Evolutionary conservation across 2,797 vertebrate genomes (phyloP).

Genomic region (Microhierax caerulescens): DNA sequence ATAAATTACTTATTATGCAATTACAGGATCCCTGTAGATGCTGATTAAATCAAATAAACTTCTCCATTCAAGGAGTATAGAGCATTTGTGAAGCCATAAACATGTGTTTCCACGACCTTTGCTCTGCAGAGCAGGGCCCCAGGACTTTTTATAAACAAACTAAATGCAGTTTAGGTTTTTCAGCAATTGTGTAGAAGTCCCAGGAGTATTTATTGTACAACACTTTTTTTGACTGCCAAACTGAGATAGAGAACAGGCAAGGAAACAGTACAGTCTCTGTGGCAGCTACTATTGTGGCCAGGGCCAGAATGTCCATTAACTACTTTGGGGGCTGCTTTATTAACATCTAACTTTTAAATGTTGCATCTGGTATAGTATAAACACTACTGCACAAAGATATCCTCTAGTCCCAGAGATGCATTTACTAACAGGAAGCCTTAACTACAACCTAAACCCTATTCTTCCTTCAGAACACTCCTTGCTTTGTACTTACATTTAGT

Average conservation of each 20-base stretch:
- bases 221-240: conserved; percentile 46
- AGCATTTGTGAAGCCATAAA: conserved; percentile 59
- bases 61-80: conserved; percentile 50
- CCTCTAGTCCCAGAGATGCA: neutral
- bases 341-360: conserved; percentile 54
- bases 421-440: conserved; percentile 46
- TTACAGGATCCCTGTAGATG: conserved; percentile 59
- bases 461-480: neutral
- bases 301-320: conserved; percentile 71
- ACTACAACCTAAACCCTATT: neutral
- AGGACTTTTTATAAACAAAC: conserved; percentile 58
- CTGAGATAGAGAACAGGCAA: conserved; percentile 53
- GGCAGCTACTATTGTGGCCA: conserved; percentile 22
- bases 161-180: conserved; percentile 52
- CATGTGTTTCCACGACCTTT: conserved; percentile 65
- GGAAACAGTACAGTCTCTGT: conserved; percentile 36
- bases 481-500: neutral
- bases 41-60: conserved; percentile 70
- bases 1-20: conserved; percentile 66
- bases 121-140: neutral
- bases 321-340: conserved; percentile 43
- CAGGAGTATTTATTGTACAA: conserved; percentile 27
- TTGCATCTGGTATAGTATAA: conserved; percentile 60
- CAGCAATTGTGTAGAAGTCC: conserved; percentile 45
- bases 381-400: conserved; percentile 37